Evolutionary conservation across 2,888 invertebrate species (phyloP).

Genomic region (Lottia gigantea): DNA sequence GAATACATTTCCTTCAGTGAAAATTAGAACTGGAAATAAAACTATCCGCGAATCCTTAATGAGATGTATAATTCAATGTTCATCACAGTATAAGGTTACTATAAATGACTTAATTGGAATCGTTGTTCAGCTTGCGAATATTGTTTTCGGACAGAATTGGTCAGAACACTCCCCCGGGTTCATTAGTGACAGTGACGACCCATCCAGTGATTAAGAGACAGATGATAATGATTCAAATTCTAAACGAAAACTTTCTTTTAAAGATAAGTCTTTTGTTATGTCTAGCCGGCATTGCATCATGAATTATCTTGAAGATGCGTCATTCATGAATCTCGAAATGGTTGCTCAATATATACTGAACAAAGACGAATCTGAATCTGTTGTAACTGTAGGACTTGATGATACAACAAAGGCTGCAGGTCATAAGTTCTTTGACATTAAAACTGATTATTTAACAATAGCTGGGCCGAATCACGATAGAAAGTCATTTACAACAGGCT

Average conservation of each 20-base stretch:
- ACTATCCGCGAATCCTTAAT: not conserved
- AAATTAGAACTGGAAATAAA: not conserved
- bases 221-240: not conserved
- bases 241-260: not conserved
- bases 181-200: not conserved
- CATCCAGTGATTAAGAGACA: not conserved
- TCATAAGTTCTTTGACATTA: not conserved
- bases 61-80: not conserved
- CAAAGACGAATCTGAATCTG: not conserved
- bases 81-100: not conserved
- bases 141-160: not conserved
- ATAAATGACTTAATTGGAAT: not conserved
- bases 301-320: not conserved
- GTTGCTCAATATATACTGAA: not conserved
- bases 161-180: too few species aligned
- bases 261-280: not conserved
- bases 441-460: too few species aligned
- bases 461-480: too few species aligned
- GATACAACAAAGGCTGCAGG: constrained; percentile 1
- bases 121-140: not conserved
- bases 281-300: not conserved
- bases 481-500: too few species aligned
- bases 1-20: not conserved
- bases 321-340: not conserved
- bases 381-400: not conserved